Conservation (phyloP, 2,888 invertebrate genomes). For the Esperia sulphurella region DNA sequence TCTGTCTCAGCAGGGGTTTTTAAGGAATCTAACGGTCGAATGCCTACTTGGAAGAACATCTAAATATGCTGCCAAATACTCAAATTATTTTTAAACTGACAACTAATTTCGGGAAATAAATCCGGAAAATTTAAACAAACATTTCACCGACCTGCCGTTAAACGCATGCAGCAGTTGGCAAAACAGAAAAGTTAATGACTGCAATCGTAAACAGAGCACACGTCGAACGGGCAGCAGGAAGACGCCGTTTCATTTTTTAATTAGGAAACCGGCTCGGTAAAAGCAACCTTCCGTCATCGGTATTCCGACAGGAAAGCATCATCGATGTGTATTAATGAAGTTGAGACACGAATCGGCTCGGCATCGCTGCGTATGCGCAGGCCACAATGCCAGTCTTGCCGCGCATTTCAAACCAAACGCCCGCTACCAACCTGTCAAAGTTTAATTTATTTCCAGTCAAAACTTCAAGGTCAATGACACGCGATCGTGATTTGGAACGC, state of each 20-base stretch:
- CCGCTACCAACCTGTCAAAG: slow-evolving; percentile 37
- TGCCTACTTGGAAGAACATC: too few species aligned
- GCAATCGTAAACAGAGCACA: slow-evolving; percentile 4
- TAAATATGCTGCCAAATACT: background rate
- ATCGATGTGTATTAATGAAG: slow-evolving; percentile 70
- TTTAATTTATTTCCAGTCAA: slow-evolving; percentile 34
- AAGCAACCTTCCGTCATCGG: slow-evolving; percentile 72
- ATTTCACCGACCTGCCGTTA: background rate
- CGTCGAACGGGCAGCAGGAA: slow-evolving; percentile 27
- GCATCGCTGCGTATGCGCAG: slow-evolving; percentile 47
- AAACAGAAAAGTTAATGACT: slow-evolving; percentile 15
- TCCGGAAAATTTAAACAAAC: too few species aligned
- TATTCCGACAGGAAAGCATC: slow-evolving; percentile 67
- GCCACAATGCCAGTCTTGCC: slow-evolving; percentile 46
- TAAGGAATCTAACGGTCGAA: background rate
- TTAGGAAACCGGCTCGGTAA: slow-evolving; percentile 73
- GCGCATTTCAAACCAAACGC: slow-evolving; percentile 58
- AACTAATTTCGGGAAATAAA: too few species aligned
- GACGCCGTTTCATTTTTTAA: slow-evolving; percentile 56
- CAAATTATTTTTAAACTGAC: background rate
- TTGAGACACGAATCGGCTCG: slow-evolving; percentile 49
- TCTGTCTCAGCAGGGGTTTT: background rate
- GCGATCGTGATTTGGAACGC: slow-evolving; percentile 25
- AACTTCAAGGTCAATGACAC: slow-evolving; percentile 49
- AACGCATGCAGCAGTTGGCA: background rate